A percentile compares a stretch with the other conserved stretches of the same genome.
These are phyloP conservation scores for Synanthedon vespiformis DNA, from an alignment of 2,888 invertebrate genomes.

Conservation along the genomic window DNA sequence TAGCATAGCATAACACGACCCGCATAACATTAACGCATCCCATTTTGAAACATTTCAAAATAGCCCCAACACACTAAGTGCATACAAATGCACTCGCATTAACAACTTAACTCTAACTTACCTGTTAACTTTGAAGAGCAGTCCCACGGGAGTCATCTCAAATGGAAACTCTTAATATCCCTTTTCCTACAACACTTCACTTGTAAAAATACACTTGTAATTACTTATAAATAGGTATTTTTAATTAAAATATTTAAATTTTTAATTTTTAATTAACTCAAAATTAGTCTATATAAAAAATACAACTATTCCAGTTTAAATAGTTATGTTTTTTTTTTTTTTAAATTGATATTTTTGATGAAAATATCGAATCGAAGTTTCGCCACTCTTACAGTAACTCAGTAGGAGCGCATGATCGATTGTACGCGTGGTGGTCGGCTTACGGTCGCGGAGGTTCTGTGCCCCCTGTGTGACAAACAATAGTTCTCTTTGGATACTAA, in stretches of 20 bases:
- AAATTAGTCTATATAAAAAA: neutral
- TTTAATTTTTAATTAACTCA: slow-evolving; percentile 5
- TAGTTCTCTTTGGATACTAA: slow-evolving; percentile 39
- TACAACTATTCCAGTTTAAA: neutral
- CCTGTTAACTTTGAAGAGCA: slow-evolving; percentile 73
- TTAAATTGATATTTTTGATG: neutral
- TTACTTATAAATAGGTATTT: slow-evolving; percentile 5
- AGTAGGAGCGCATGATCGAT: slow-evolving; percentile 28
- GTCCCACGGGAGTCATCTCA: slow-evolving; percentile 71
- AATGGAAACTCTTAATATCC: slow-evolving; percentile 5
- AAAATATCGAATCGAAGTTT: slow-evolving; percentile 5
- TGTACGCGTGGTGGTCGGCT: slow-evolving; percentile 39
- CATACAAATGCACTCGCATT: slow-evolving; percentile 16
- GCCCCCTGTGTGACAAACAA: slow-evolving; percentile 52
- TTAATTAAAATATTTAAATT: slow-evolving; percentile 3
- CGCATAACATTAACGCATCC: slow-evolving; percentile 27
- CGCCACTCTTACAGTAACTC: slow-evolving; percentile 21
- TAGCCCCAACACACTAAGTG: slow-evolving; percentile 8
- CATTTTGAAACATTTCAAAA: slow-evolving; percentile 27
- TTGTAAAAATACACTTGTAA: neutral
- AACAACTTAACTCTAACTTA: slow-evolving; percentile 29
- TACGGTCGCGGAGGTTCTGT: slow-evolving; percentile 49
- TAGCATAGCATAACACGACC: slow-evolving; percentile 15
- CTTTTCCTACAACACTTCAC: neutral
- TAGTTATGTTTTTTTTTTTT: neutral